A percentile compares a stretch with the other conserved stretches of the same genome.
Evolutionary conservation across 2,888 invertebrate genomes (phyloP).

Genomic region (Scaptomyza polygonia): DNA sequence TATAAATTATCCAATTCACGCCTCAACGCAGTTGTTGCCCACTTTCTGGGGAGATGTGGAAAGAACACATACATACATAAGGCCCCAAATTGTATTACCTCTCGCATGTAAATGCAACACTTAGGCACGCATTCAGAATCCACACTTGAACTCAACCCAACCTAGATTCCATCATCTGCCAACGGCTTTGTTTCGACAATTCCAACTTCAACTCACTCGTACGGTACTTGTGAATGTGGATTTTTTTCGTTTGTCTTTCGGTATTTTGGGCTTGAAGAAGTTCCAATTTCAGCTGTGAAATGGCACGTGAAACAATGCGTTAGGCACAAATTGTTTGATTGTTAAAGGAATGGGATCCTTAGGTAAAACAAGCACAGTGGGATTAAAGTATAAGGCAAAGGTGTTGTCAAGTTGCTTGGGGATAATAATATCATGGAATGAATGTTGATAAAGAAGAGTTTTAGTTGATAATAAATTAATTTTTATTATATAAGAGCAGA

Average conservation of each 20-base stretch:
- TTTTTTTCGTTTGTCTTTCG: slow-evolving; percentile 61
- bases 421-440: too few relatives aligned
- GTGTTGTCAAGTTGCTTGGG: too few relatives aligned
- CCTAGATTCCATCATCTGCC: not conserved
- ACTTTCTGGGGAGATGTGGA: slow-evolving; percentile 7
- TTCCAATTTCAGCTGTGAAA: slow-evolving; percentile 72
- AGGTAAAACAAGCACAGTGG: slow-evolving; percentile 38
- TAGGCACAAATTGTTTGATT: slow-evolving; percentile 33
- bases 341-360: not conserved
- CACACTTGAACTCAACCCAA: slow-evolving; percentile 16
- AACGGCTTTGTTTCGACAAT: slow-evolving; percentile 16
- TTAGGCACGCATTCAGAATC: slow-evolving; percentile 72
- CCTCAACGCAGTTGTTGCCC: slow-evolving; percentile 58
- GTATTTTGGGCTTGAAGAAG: slow-evolving; percentile 67
- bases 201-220: slow-evolving; percentile 31
- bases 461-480: too few relatives aligned
- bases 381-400: fast-evolving
- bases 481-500: too few relatives aligned
- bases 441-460: too few relatives aligned
- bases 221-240: slow-evolving; percentile 26
- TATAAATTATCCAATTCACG: slow-evolving; percentile 81
- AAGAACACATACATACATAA: slow-evolving; percentile 20
- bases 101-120: slow-evolving; percentile 77
- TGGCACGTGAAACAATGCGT: slow-evolving; percentile 72
- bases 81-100: slow-evolving; percentile 67